phyloP scores from a whole-genome alignment of 2,888 invertebrate genomes.

The Antheraea yamamai region DNA sequence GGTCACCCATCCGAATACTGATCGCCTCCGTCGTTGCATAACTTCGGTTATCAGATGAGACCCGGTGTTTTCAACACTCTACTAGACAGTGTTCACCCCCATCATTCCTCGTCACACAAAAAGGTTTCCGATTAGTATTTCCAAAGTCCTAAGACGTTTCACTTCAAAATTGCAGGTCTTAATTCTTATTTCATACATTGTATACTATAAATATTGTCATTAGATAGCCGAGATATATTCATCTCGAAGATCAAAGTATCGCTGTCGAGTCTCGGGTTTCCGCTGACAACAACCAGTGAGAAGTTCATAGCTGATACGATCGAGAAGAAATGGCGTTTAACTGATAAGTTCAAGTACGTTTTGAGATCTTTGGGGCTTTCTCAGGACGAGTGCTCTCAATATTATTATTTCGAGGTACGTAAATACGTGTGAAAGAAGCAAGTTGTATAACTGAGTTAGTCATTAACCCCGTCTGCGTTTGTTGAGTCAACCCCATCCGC shows the following conservation, averaged over 20 bases:
- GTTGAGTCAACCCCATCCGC: background rate
- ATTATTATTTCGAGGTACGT: slow-evolving; percentile 67
- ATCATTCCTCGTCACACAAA: too few species aligned
- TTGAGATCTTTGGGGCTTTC: slow-evolving; percentile 54
- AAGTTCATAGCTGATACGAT: slow-evolving; percentile 54
- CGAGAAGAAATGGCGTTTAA: slow-evolving; percentile 58
- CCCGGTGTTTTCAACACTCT: too few species aligned
- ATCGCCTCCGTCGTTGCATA: too few species aligned
- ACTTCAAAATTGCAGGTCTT: too few species aligned
- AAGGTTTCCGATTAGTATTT: too few species aligned
- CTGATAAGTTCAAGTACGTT: slow-evolving; percentile 49
- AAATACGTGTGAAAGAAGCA: background rate
- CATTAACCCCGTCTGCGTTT: background rate
- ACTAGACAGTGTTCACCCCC: too few species aligned
- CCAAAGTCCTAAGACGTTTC: too few species aligned
- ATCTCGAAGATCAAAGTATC: slow-evolving; percentile 43
- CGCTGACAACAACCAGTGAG: slow-evolving; percentile 52
- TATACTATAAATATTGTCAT: background rate
- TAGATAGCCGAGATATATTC: slow-evolving; percentile 52
- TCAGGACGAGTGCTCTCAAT: slow-evolving; percentile 56
- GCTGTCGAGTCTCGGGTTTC: slow-evolving; percentile 43
- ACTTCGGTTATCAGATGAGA: too few species aligned
- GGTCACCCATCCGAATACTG: too few species aligned
- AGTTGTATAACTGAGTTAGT: background rate
- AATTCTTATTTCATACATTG: background rate